A percentile compares a stretch with the other conserved stretches of the same genome.
Evolutionary conservation across 2,113 vertebrate species (phyloP).

Genomic region (Uria aalge): DNA sequence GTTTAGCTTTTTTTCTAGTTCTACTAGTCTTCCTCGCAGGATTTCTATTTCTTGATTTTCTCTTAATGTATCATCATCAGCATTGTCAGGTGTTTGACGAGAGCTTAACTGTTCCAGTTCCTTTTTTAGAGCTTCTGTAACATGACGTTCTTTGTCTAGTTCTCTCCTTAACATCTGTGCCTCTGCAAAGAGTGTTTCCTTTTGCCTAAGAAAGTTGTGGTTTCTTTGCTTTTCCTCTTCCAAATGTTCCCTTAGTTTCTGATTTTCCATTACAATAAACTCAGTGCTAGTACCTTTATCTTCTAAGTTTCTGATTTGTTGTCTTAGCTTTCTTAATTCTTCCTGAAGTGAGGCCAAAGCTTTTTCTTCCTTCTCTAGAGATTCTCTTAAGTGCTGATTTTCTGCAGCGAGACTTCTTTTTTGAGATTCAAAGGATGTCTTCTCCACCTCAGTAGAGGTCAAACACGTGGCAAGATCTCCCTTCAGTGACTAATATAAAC

Average conservation of each 20-base stretch:
- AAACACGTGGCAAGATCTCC: constrained; percentile 77
- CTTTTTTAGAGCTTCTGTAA: constrained; percentile 76
- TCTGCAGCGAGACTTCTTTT: constrained; percentile 79
- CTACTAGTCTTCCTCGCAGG: constrained; percentile 77
- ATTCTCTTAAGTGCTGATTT: constrained; percentile 82
- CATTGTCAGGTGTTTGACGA: not conserved
- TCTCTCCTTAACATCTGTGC: constrained; percentile 81
- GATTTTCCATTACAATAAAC: constrained; percentile 81
- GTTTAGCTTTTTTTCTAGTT: constrained; percentile 87
- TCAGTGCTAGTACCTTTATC: constrained; percentile 76
- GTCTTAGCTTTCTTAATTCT: constrained; percentile 82
- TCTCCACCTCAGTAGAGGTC: constrained; percentile 74
- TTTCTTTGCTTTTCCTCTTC: constrained; percentile 83
- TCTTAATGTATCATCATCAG: not conserved
- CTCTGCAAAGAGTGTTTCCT: constrained; percentile 80
- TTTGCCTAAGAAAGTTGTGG: constrained; percentile 78
- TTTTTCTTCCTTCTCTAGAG: constrained; percentile 84
- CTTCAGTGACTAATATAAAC: constrained; percentile 73
- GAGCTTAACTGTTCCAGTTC: constrained; percentile 77
- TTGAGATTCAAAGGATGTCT: constrained; percentile 72
- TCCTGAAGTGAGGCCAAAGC: constrained; percentile 81
- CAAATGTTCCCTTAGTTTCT: constrained; percentile 83
- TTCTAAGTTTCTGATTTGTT: constrained; percentile 82
- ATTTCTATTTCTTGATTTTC: constrained; percentile 72
- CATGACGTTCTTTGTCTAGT: constrained; percentile 81